These are phyloP conservation scores for Mormyrops attenuatus DNA, from an alignment of 2,797 vertebrate genomes.

Conservation along the genomic window DNA sequence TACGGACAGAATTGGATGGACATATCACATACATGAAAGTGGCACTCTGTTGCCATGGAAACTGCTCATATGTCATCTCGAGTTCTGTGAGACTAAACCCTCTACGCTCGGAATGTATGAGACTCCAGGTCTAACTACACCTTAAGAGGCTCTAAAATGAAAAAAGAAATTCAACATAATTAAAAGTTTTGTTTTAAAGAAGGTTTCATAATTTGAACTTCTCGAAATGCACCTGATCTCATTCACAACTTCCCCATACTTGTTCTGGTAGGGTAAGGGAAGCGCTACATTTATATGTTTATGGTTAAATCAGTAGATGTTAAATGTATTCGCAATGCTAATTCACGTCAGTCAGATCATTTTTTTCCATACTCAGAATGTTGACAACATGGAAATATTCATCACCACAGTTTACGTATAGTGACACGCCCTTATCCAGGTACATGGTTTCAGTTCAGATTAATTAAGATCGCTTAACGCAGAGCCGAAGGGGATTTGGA, in stretches of 20 bases:
- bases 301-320: neutral
- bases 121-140: neutral
- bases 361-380: neutral
- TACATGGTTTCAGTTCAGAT: neutral
- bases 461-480: neutral
- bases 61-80: neutral
- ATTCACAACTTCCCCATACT: neutral
- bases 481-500: neutral
- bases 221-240: neutral
- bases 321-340: neutral
- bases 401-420: neutral
- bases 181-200: neutral
- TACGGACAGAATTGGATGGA: neutral
- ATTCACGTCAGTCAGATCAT: neutral
- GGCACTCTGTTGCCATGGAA: conserved; percentile 15
- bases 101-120: neutral
- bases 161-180: neutral
- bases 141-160: neutral
- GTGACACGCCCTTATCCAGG: neutral
- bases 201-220: neutral
- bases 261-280: neutral
- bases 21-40: neutral
- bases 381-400: neutral
- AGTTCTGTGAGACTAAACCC: neutral
- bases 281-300: neutral